Evolutionary conservation across 1,140 invertebrate species (phyloP), one percentile per base, ranked within the genome.

Genomic region (Cotesia glomerata): DNA sequence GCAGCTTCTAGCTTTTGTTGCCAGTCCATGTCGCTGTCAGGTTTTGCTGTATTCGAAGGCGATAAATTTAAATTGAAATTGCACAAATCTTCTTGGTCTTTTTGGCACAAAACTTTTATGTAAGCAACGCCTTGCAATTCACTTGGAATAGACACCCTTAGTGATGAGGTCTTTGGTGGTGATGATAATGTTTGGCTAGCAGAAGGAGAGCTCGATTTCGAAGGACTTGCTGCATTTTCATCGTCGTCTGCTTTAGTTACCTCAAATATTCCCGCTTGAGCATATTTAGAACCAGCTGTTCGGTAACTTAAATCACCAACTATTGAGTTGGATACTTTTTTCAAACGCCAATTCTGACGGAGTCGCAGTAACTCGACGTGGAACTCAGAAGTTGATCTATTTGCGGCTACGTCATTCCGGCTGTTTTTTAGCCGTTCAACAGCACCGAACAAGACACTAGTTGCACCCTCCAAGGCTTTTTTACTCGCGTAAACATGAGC

Each of bases 231-330:
- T 3, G 82, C 59, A 36, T 91, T 91, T 63, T 90, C 87, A 61
- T 95, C 94, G 69, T 95, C 94, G 76, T 97, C 95, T 5, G 95
- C 95, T 88, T 98, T 98, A 2, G 93, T 94, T 1, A 99, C 97
- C 90, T 99, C 97, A 90, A 99, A 98, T 76, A 96, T 95, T 51
- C 97, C 97, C 68, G 93, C 94, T 86, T 98, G 97, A 71, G 91
- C 92, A 83, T 95, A 98, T 80, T 97, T 95, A 0, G 96, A 98
- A 2, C 97, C 97, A 64, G 94, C 93, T 85, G 97, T 97, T 76
- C 95, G 90, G 84, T 97, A 98, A 86, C 96, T 98, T 2, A 99
- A 90, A 88, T 99, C 97, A 0, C 97, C 97, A 61, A 99, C 93
- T 75, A 99, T 98, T 0, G 93, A 93, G 81, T 96, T 98, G 0